Conservation (phyloP, 2,113 vertebrate genomes). For the Origma solitaria region DNA sequence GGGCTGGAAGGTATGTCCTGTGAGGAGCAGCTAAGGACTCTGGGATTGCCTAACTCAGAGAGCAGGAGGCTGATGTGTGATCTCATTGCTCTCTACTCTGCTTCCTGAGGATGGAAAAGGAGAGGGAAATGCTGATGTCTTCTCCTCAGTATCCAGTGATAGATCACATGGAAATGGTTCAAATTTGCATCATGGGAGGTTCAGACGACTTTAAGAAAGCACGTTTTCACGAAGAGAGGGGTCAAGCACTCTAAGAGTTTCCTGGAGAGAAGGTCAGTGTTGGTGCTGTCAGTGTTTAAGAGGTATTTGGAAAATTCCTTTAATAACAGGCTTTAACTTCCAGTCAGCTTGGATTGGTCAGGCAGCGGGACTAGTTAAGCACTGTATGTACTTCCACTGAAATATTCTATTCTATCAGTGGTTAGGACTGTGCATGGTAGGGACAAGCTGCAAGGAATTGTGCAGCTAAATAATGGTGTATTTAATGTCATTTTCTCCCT, state of each 20-base stretch:
- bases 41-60: neutral
- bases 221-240: neutral
- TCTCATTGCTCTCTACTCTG: neutral
- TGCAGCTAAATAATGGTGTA: neutral
- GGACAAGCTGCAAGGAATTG: rapidly evolving
- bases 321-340: neutral
- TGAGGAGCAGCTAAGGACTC: too few relatives aligned
- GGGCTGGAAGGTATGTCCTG: neutral
- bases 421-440: neutral
- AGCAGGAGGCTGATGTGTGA: neutral
- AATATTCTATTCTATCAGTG: neutral
- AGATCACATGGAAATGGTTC: neutral
- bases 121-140: neutral
- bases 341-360: neutral
- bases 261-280: neutral
- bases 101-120: neutral
- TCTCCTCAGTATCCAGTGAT: neutral
- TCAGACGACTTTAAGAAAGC: neutral
- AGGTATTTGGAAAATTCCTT: neutral
- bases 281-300: neutral
- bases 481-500: neutral
- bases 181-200: neutral
- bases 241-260: neutral
- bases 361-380: neutral
- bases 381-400: neutral